Evolutionary conservation across 2,797 vertebrate genomes (phyloP), one percentile per base, ranked within the genome.

Genomic region (Tiaroga cobitis): DNA sequence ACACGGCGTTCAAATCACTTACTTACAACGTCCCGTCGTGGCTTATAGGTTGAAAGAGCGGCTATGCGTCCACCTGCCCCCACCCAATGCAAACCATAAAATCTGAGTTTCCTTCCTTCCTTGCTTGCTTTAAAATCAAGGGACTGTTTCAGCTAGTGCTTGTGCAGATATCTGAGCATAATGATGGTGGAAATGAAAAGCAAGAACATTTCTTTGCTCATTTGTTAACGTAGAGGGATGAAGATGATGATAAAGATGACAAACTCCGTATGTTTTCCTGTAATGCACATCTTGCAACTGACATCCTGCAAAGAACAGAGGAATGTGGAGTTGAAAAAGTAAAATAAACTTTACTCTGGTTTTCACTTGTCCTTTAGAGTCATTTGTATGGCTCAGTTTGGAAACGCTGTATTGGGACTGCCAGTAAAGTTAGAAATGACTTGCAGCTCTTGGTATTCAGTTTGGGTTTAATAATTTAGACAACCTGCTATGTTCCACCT

Each of bases 1-100:
- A 91, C 89, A 88, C 59, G 86, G 77, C 90, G 87, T 87, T 89
- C 82, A 74, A 88, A 89, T 89, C 85, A 86, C 82, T 89, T 85
- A 87, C 79, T 74, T 41, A 78, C 75, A 84, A 83, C 82, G 81
- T 86, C 85, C 80, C 32, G 85, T 84, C 83, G 68, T 85, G 86
- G 77, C 73, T 79, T 81, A 76, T 56, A 73, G 34, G 81, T 81
- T 86, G 80, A 87, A 69, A 76, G 34, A 65, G 56, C 56, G 65
- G 83, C 80, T 86, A 49, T 49, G 15, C 34, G 46, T 67, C 39
- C 69, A 84, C 69, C 61, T 81, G 32, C 37, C 78, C 72, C 39
- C 37, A 68, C 63, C 68, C 79, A 39, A 46, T 3, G 24, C 70
- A 82, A 86, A 83, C 81, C 69, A 85, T 69, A 70, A 32, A 83